Conservation (phyloP, 2,113 vertebrate genomes). For the Aix galericulata region DNA sequence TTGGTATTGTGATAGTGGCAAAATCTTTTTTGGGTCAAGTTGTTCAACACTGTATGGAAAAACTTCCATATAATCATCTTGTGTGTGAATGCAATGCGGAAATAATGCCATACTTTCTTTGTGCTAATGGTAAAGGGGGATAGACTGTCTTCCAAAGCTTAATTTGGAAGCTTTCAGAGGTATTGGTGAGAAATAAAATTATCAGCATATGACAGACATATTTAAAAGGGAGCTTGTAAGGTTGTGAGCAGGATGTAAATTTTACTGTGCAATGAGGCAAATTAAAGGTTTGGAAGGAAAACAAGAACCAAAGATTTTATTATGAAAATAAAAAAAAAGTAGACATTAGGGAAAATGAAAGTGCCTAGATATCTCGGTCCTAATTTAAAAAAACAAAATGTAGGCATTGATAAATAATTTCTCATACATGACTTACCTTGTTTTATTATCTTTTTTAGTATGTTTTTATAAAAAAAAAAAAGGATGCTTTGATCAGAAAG, state of each 20-base stretch:
- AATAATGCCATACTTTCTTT: slow-evolving; percentile 32
- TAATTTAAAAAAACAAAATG: neutral
- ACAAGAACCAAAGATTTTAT: slow-evolving; percentile 32
- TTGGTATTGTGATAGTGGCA: neutral
- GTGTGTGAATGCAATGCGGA: slow-evolving; percentile 36
- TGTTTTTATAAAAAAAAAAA: neutral
- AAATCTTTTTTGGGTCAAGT: neutral
- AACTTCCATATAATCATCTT: slow-evolving; percentile 29
- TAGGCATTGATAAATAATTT: neutral
- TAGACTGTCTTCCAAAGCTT: neutral
- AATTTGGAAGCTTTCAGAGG: neutral
- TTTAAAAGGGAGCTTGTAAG: neutral
- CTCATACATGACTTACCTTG: neutral
- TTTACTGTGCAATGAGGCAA: slow-evolving; percentile 11
- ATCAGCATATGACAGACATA: neutral
- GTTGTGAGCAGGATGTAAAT: slow-evolving; percentile 28
- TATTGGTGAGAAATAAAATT: neutral
- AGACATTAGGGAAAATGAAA: neutral
- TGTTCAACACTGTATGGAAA: slow-evolving; percentile 29
- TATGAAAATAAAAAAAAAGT: neutral
- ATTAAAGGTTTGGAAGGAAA: slow-evolving; percentile 39
- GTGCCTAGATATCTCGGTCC: neutral
- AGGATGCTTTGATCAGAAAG: neutral
- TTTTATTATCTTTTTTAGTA: neutral
- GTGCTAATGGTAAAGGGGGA: neutral